Evolutionary conservation across 2,113 vertebrate genomes (phyloP).

Genomic region (Xiphorhynchus elegans): DNA sequence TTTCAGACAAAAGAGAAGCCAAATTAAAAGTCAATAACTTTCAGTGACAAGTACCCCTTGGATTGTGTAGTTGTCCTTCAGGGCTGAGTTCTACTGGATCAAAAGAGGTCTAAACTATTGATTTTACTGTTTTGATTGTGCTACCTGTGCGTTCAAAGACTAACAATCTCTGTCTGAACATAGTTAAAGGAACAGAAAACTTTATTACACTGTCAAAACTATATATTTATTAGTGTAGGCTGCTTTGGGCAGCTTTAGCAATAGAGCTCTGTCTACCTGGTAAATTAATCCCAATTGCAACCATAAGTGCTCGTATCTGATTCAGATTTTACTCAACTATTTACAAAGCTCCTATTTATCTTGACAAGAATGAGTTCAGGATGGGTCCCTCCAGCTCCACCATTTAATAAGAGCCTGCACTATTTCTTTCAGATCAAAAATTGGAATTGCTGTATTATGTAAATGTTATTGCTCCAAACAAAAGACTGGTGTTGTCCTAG

Average conservation of each 20-base stretch:
- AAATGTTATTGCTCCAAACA: conserved; percentile 52
- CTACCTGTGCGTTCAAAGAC: background rate
- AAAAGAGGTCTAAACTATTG: background rate
- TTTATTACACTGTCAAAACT: background rate
- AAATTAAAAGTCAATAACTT: background rate
- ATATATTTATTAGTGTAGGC: background rate
- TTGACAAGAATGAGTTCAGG: background rate
- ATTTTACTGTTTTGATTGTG: background rate
- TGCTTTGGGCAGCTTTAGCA: background rate
- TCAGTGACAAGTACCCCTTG: background rate
- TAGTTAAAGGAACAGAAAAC: background rate
- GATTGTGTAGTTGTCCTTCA: background rate
- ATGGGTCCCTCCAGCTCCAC: background rate
- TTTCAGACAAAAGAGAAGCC: background rate
- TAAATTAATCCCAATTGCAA: background rate
- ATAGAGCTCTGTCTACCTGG: background rate
- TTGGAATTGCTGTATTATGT: conserved; percentile 28
- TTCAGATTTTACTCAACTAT: background rate
- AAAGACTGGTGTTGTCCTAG: conserved; percentile 35
- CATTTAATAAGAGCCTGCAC: background rate
- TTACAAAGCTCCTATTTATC: background rate
- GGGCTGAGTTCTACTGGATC: background rate
- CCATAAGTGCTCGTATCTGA: accelerated
- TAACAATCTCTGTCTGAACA: background rate
- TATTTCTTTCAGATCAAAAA: conserved; percentile 26